Percentiles rank a stretch among this genome's conserved stretches.
Evolutionary conservation across 2,888 invertebrate species (phyloP).

Genomic region (Aporophyla nigra): DNA sequence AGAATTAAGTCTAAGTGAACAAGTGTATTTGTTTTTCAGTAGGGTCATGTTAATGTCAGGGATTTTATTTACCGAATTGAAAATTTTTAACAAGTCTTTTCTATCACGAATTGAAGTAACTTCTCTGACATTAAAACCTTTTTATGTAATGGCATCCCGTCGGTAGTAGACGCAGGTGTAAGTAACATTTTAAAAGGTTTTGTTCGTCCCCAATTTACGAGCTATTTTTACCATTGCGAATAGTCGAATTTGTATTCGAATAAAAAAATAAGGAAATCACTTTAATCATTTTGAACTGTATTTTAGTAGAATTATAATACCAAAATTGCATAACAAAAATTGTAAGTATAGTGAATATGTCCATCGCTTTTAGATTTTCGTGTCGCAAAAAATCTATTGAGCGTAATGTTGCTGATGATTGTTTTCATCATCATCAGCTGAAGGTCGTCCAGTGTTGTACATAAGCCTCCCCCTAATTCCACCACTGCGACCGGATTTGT

Average conservation of each 20-base stretch:
- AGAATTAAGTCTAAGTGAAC: background rate
- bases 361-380: background rate
- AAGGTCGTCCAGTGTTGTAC: too few relatives aligned
- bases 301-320: background rate
- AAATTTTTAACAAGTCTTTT: background rate
- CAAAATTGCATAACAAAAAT: background rate
- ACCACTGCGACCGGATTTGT: too few relatives aligned
- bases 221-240: constrained; percentile 11
- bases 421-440: background rate
- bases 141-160: constrained; percentile 3
- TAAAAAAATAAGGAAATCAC: background rate
- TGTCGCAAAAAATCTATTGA: background rate
- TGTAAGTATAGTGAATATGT: background rate
- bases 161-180: background rate
- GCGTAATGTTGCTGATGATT: background rate
- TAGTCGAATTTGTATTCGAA: background rate
- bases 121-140: constrained; percentile 1
- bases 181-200: constrained; percentile 32
- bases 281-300: background rate
- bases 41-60: too few relatives aligned
- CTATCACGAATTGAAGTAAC: background rate
- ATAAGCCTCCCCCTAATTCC: too few relatives aligned
- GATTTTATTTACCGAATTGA: background rate
- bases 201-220: background rate
- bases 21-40: background rate